These are phyloP conservation scores for Arothron firmamentum DNA, from an alignment of 2,113 vertebrate species.

Conservation along the genomic window DNA sequence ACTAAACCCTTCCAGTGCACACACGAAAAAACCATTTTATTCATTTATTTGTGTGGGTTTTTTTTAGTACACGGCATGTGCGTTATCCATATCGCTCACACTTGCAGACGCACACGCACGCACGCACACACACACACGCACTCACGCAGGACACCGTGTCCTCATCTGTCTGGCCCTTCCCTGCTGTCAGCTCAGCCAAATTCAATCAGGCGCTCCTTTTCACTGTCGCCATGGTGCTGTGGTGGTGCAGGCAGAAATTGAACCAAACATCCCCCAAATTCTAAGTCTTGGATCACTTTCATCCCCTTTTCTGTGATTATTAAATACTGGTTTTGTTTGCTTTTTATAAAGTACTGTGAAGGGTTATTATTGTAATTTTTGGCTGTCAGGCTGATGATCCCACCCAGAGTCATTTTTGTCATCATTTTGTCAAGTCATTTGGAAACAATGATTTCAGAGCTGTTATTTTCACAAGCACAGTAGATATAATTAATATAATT, in stretches of 20 bases:
- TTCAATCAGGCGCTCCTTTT: slow-evolving; percentile 62
- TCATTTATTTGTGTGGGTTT: not conserved
- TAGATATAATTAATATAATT: not conserved
- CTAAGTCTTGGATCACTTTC: not conserved
- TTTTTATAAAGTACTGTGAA: not conserved
- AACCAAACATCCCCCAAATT: not conserved
- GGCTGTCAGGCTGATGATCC: not conserved
- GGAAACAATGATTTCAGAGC: slow-evolving; percentile 1
- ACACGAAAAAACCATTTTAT: not conserved
- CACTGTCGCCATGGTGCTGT: slow-evolving; percentile 54
- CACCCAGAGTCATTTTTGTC: not conserved
- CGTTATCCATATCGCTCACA: not conserved
- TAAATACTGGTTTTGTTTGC: not conserved
- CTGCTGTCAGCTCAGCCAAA: slow-evolving; percentile 54
- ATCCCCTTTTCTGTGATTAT: not conserved
- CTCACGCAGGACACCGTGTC: slow-evolving; percentile 43
- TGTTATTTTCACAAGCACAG: too few species aligned
- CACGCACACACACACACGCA: slow-evolving; percentile 8
- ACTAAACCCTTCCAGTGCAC: slow-evolving; percentile 5
- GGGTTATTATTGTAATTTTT: not conserved
- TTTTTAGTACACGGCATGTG: not conserved
- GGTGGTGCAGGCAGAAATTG: slow-evolving; percentile 41
- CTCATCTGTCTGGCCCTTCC: slow-evolving; percentile 58
- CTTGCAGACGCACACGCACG: not conserved
- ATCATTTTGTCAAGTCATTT: not conserved